phyloP scores from a whole-genome alignment of 2,113 vertebrate genomes.

The Psammodynastes pulverulentus region DNA sequence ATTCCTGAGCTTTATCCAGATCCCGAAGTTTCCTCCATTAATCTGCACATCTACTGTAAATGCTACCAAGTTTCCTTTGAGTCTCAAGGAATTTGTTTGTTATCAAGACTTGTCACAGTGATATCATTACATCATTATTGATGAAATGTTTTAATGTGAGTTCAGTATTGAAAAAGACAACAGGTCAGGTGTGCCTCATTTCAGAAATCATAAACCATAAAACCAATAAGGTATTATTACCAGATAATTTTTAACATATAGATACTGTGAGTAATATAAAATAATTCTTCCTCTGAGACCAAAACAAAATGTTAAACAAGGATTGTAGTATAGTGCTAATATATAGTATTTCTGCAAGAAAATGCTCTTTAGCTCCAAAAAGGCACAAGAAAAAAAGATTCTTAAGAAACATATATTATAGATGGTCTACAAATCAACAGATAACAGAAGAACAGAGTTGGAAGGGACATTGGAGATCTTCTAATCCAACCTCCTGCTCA shows the following conservation, averaged over 20 bases:
- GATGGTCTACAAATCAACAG: neutral
- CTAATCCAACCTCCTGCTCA: no score
- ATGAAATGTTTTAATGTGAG: constrained; percentile 30
- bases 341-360: constrained; percentile 49
- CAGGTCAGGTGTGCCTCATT: neutral
- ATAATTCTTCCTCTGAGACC: constrained; percentile 40
- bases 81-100: constrained; percentile 31
- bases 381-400: constrained; percentile 40
- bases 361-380: constrained; percentile 48
- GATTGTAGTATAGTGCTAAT: constrained; percentile 55
- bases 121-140: constrained; percentile 33
- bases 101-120: constrained; percentile 20
- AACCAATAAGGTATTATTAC: rapidly evolving
- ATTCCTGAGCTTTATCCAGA: neutral
- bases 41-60: neutral
- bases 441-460: no score
- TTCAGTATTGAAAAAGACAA: constrained; percentile 20
- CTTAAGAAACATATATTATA: constrained; percentile 34
- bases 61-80: constrained; percentile 20
- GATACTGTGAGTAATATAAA: constrained; percentile 50
- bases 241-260: constrained; percentile 38
- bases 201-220: constrained; percentile 34
- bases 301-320: constrained; percentile 51
- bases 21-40: neutral
- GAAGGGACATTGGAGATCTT: no score